Base-by-base conservation (phyloP, 1,140 invertebrate genomes). In the Aphelenchoides fujianensis region DNA sequence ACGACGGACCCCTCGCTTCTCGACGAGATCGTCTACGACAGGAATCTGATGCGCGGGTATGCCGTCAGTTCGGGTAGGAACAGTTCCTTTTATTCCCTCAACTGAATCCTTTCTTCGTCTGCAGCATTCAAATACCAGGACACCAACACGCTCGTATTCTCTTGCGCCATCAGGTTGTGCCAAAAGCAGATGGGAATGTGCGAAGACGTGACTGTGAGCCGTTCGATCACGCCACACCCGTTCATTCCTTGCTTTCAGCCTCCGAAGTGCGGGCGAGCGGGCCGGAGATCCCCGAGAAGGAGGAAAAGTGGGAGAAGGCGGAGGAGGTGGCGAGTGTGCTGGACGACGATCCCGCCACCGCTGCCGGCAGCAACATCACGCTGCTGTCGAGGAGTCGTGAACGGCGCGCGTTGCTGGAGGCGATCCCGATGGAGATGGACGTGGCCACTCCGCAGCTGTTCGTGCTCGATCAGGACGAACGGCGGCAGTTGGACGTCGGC, bases 111-210 rank as follows among this genome's bases (percentile, higher is more conserved):
- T 16, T 27, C 27, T 9, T 64, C 7, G 62, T 12, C 30, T 7
- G 28, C 48, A 32, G 73, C 57, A 2, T 83, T 83, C 71, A 83
- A 83, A 72, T 83, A 83, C 61, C 83, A 81, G 7, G 82, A 83
- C 55, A 78, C 81, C 1, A 83, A 83, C 72, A 80, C 83, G 55
- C 63, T 83, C n/a, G 84, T 73, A 37, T 83, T 83, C 70, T 84
- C 82, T 1, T 83, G 82, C 48, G 82, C 84, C 66, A 84, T 84
- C 52, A 27, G 81, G 28, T 61, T 83, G 54, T 83, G 82, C 57
- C 82, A 83, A 71, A 84, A 78, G 57, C 79, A 84, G 41, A 82
- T 83, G 81, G 79, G 78, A 19, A 81, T 84, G 75, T 84, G 82
- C 64, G 66, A 79, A 23, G 81, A 76, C 16, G 75, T 83, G 32